Evolutionary conservation across 2,888 invertebrate genomes (phyloP), one percentile per base, ranked within the genome.

Genomic region (Sympetrum striolatum): DNA sequence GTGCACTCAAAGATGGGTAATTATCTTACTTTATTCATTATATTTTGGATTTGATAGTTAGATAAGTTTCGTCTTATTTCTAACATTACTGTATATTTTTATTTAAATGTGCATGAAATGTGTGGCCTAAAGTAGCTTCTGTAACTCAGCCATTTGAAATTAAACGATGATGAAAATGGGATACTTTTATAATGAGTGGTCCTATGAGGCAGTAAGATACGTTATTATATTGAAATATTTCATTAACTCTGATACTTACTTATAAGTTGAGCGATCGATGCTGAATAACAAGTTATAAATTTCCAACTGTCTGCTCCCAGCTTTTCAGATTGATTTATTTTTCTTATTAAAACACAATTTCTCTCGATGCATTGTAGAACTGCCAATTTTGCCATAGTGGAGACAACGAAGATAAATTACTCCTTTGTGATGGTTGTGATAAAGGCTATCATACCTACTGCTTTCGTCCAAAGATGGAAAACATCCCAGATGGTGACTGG

Each of bases 401-500:
- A 91, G 99, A 99, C 94, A 98, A 98, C 93, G 99, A 99, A 94
- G 99, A 98, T 92, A 97, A 98, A 94, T 95, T 99, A 92, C 94
- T 99, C 92, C 95, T 99, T 39, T 99, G 99, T 94, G 99, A 99
- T 94, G 98, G 98, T 92, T 99, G 99, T 94, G 99, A 99, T 94
- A 98, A 98, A 94, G 99, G 99, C 90, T 99, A 99, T 94, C 99
- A 99, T 95, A 99, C 98, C 86, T 99, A 99, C 94, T 99, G 99
- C 95, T 99, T 99, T 95, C 98, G 98, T 94, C 99, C 99, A 91
- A 96, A 97, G 93, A 97, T 99, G 97, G 98, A 98, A 91, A 97
- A 97, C 93, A 99, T 99, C 94, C 99, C 99, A 31, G 98, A 98
- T 92, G 99, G 99, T 53, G 99, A 99, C 94, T 99, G 99, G 99